Base-by-base conservation (phyloP, 2,797 vertebrate genomes). In the Melanotaenia nigrans region DNA sequence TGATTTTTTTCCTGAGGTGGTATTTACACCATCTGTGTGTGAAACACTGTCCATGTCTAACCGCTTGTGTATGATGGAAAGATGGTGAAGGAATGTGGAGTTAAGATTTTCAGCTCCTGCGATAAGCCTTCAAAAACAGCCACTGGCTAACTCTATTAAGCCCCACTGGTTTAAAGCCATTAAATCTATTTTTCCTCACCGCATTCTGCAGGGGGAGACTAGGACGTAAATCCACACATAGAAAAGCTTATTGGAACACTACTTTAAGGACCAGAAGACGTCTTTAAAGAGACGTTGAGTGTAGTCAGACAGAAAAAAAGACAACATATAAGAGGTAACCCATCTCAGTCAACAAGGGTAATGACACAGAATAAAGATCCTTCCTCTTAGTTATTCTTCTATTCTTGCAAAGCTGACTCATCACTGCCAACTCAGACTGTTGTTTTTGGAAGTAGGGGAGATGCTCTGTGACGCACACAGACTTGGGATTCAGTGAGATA, bases 371-470 rank as follows among this genome's bases (percentile, higher is more conserved):
- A 38, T 55, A 38, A 72, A 66, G 28, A 68, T 59, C 28, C 73
- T 30, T 62, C 47, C 51, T 70, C 6, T 65, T 61, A 40, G 57
- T 69, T 79, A 25, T 65, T 36, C 13, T 56, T 78, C 68, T 51
- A 36, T 68, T 78, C 70, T 51, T 61, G 55, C 59, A 38, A 36
- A 64, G 68, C 78, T 81, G 83, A 87, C 28, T 82, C 87, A 82
- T 70, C 57, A 42, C 33, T 38, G 59, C 40, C 71, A 77, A 70
- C 61, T 76, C 59, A 66, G 63, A 66, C 73, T 28, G 49, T n/a
- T 42, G 65, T 58, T 71, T 80, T 51, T 73, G 47, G 61, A 73
- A 65, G 35, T 47, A 73, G 14, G 25, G 70, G 57, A 63, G 64
- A 35, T 55, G 20, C 75, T 60, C 32, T 65, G 54, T 83, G 82